Evolutionary conservation across 2,888 invertebrate genomes (phyloP), one percentile per base, ranked within the genome.

Genomic region (Eudemis profundana): DNA sequence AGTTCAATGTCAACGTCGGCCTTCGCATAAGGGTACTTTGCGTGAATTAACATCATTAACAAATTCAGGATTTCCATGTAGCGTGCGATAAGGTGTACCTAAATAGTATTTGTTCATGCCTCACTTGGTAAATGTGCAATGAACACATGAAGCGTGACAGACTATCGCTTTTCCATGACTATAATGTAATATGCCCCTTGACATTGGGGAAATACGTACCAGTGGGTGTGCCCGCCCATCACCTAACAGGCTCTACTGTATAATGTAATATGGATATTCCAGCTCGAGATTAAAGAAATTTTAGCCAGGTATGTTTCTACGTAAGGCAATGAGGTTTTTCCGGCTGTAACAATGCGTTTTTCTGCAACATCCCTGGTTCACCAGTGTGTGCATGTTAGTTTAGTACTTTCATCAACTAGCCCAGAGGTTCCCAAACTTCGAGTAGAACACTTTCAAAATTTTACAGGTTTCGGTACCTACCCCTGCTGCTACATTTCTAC

Each of bases 11-110:
- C 50, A 51, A 19, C 36, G 3, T 49, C 36, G 50, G 44, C 50
- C 64, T 64, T 50, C 36, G 29, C 17, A 21, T 50, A 19, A 56
- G 14, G 56, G 12, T 36, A 36, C 23, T 57, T 57, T 36, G 63
- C 63, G 50, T 64, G 63, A 40, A 57, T 15, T 27, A 42, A 36
- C 50, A 17, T 64, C 64, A 64, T 57, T 64, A 64, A 44, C 42
- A 42, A 44, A 44, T 50, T 17, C 50, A 44, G 49, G 15, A 42
- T 57, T 47, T 56, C 40, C 56, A 44, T 54, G 19, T 29, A 19
- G 47, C 47, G 42, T 47, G 47, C 38, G 50, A 42, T 60, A 49
- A 33, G 42, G 33, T 29, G 27, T 53, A 54, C 8, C 29, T 21
- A 36, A 21, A 15, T 14, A 7, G n/a, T 33, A 29, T 44, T n/a